Conservation (phyloP, 2,888 invertebrate genomes). For the Sicus ferrugineus region DNA sequence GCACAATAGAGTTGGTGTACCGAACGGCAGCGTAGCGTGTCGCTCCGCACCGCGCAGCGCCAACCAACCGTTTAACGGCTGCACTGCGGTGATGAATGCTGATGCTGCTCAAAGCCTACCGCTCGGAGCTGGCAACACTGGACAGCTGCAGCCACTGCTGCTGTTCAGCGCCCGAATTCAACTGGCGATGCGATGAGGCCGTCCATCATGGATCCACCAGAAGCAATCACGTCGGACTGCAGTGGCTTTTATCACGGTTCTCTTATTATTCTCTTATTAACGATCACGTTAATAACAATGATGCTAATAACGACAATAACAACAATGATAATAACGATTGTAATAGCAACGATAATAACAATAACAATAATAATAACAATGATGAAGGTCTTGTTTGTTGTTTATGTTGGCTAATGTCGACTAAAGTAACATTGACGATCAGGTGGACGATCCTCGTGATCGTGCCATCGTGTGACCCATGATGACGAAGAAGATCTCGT, state of each 20-base stretch:
- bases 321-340: not conserved
- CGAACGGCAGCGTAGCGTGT: conserved; percentile 2
- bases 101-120: conserved; percentile 6
- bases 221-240: not conserved
- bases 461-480: too few relatives aligned
- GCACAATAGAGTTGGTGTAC: not conserved
- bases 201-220: conserved; percentile 16
- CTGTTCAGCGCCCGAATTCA: conserved; percentile 18
- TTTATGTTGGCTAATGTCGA: too few relatives aligned
- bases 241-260: conserved; percentile 5
- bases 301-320: not conserved
- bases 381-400: too few relatives aligned
- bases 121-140: conserved; percentile 15
- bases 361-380: too few relatives aligned
- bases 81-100: conserved; percentile 1
- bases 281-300: not conserved
- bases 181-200: conserved; percentile 20
- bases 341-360: too few relatives aligned
- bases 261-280: conserved; percentile 1
- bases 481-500: too few relatives aligned
- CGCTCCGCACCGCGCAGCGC: not conserved
- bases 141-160: conserved; percentile 7
- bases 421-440: too few relatives aligned
- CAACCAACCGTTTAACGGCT: conserved; percentile 20
- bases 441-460: too few relatives aligned